phyloP scores from a whole-genome alignment of 1,140 invertebrate genomes.

The Hyposmocoma kahamanoa region DNA sequence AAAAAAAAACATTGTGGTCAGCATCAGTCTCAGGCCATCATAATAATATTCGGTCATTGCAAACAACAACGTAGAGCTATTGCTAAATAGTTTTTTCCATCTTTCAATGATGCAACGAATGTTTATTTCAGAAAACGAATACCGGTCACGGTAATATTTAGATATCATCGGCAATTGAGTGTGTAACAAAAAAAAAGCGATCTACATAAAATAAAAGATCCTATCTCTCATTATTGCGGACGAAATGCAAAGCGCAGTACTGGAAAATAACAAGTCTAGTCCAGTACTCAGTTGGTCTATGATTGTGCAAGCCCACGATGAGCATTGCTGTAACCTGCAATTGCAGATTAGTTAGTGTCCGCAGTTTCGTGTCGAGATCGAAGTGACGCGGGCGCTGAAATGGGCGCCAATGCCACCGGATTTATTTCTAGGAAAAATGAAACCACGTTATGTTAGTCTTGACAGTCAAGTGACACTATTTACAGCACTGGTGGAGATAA shows the following conservation, averaged over 20 bases:
- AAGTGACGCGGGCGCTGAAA: background rate
- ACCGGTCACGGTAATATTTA: background rate
- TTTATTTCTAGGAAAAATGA: background rate
- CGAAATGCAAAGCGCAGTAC: slow-evolving; percentile 23
- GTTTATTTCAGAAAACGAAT: background rate
- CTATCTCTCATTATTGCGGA: slow-evolving; percentile 17
- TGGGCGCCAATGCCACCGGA: slow-evolving; percentile 14
- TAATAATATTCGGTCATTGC: too few species aligned
- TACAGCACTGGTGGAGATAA: too few species aligned
- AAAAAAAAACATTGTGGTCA: too few species aligned
- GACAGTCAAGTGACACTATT: too few species aligned
- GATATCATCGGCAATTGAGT: background rate
- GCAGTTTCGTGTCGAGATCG: background rate
- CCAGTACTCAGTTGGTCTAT: slow-evolving; percentile 31
- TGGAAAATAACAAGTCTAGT: background rate
- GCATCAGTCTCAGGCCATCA: too few species aligned
- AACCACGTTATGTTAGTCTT: too few species aligned
- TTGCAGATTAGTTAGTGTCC: slow-evolving; percentile 12
- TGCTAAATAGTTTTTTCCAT: too few species aligned
- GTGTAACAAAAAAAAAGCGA: background rate
- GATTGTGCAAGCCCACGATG: slow-evolving; percentile 30
- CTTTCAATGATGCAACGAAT: too few species aligned
- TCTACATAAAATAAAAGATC: slow-evolving; percentile 8
- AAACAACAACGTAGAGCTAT: too few species aligned
- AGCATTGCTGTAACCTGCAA: slow-evolving; percentile 30